phyloP scores from a whole-genome alignment of 1,140 invertebrate genomes.

The Drosophila micromelanica region DNA sequence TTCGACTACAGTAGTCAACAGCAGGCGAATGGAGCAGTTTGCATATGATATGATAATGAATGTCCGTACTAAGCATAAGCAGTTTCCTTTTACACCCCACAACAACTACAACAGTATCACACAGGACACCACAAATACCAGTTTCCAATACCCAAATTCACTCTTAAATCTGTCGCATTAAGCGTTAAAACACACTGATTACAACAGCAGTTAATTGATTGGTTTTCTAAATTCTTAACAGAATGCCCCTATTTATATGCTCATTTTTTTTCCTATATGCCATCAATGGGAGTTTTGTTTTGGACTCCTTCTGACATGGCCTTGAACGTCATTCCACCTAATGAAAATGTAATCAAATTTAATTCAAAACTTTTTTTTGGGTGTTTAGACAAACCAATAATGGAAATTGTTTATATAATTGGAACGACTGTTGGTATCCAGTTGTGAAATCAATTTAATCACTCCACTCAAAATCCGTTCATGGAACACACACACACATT shows the following conservation, averaged over 20 bases:
- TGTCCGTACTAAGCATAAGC: conserved; percentile 79
- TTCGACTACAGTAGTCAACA: conserved; percentile 42
- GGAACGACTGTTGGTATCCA: conserved; percentile 13
- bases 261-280: conserved; percentile 6
- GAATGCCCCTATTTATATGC: conserved; percentile 6
- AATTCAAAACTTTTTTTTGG: not conserved
- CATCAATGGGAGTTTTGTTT: conserved; percentile 24
- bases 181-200: conserved; percentile 17
- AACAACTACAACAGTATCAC: conserved; percentile 32
- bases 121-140: conserved; percentile 5
- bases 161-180: not conserved
- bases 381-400: conserved; percentile 4
- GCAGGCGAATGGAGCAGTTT: conserved; percentile 41
- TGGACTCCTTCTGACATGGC: conserved; percentile 10
- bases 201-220: conserved; percentile 13
- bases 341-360: conserved; percentile 20
- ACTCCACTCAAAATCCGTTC: conserved; percentile 15
- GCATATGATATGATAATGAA: conserved; percentile 69
- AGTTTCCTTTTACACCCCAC: conserved; percentile 49
- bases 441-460: conserved; percentile 5
- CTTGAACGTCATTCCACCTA: conserved; percentile 31
- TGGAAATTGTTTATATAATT: not conserved
- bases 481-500: conserved; percentile 23
- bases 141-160: conserved; percentile 15
- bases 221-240: conserved; percentile 18